Conservation (phyloP, 2,888 invertebrate species). For the Aricia artaxerxes region DNA sequence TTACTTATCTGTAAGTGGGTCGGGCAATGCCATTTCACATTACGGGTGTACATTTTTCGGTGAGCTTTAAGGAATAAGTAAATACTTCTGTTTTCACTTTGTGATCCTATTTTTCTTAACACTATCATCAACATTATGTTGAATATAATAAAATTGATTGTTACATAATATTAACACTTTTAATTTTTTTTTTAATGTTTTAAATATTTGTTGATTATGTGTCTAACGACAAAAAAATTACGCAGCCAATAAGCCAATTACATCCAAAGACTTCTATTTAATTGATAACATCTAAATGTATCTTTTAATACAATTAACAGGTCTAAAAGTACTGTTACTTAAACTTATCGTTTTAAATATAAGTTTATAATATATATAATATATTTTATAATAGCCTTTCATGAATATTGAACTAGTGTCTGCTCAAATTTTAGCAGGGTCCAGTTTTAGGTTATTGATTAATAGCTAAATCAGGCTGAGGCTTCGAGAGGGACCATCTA, state of each 20-base stretch:
- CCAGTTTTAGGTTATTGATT: conserved; percentile 22
- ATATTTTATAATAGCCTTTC: background rate
- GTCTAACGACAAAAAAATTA: too few species aligned
- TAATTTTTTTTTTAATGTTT: too few species aligned
- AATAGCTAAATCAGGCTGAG: conserved; percentile 33
- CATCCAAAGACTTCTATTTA: too few species aligned
- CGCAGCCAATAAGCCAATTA: background rate
- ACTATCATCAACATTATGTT: background rate
- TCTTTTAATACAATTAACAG: background rate
- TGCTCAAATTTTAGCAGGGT: background rate
- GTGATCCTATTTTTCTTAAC: background rate
- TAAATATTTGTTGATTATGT: too few species aligned
- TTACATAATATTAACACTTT: too few species aligned
- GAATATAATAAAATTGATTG: too few species aligned
- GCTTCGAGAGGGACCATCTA: conserved; percentile 57
- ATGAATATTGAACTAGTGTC: background rate
- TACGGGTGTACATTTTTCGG: background rate
- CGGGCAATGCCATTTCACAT: conserved; percentile 14
- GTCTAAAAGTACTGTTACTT: background rate
- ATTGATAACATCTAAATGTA: background rate
- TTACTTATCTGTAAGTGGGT: conserved; percentile 21
- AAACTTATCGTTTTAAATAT: background rate
- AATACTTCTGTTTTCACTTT: background rate
- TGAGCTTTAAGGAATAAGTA: conserved; percentile 18
- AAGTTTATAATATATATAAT: too few species aligned